Conservation (phyloP, 2,113 vertebrate species). For the Peromyscus californicus region DNA sequence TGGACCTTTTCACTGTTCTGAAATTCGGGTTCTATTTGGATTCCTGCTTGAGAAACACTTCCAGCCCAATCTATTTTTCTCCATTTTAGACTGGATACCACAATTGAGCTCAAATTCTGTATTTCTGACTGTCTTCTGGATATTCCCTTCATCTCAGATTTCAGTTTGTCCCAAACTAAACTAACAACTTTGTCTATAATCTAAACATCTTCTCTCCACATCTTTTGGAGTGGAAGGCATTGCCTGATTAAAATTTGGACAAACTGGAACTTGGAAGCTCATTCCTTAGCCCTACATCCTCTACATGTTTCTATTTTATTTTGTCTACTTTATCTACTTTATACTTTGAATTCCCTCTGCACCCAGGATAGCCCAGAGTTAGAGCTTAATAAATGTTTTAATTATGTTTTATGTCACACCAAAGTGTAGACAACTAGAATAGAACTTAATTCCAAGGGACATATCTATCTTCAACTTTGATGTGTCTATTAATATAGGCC, state of each 20-base stretch:
- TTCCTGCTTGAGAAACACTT: not conserved
- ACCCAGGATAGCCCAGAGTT: slow-evolving; percentile 6
- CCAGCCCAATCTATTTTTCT: not conserved
- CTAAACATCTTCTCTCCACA: not conserved
- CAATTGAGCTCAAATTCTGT: not conserved
- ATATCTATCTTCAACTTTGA: slow-evolving; percentile 63
- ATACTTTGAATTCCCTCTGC: slow-evolving; percentile 37
- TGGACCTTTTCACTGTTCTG: not conserved
- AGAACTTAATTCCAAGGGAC: slow-evolving; percentile 64
- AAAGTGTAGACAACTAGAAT: slow-evolving; percentile 40
- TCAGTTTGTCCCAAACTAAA: not conserved
- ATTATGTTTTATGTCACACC: slow-evolving; percentile 72
- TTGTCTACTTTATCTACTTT: slow-evolving; percentile 42
- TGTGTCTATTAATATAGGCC: slow-evolving; percentile 69
- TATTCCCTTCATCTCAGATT: not conserved
- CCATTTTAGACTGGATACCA: not conserved
- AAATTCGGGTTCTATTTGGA: not conserved
- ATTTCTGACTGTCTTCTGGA: not conserved
- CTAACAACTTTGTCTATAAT: not conserved
- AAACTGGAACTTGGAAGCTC: not conserved
- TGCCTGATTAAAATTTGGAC: not conserved
- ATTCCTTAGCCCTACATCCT: not conserved
- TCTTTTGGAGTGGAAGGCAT: not conserved
- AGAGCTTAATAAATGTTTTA: slow-evolving; percentile 66
- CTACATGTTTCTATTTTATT: slow-evolving; percentile 54